Conservation (phyloP, 2,888 invertebrate species). For the Dryobotodes eremita region DNA sequence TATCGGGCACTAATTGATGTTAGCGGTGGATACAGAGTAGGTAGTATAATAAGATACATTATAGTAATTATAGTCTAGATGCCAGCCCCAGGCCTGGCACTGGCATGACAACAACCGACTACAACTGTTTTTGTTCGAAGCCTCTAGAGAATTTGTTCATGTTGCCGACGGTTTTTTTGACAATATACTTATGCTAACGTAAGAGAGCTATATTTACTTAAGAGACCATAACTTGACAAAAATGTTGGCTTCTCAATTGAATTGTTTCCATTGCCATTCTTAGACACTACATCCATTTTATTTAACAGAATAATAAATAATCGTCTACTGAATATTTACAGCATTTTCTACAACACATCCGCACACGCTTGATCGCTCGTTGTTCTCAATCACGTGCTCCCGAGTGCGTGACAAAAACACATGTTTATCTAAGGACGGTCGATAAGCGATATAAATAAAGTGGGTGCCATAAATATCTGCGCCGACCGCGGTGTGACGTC, state of each 20-base stretch:
- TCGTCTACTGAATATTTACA: neutral
- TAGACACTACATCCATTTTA: neutral
- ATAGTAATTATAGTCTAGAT: neutral
- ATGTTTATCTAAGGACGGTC: conserved; percentile 61
- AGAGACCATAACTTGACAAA: neutral
- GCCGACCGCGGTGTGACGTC: conserved; percentile 58
- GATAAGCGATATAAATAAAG: conserved; percentile 67
- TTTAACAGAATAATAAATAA: neutral
- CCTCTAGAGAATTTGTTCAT: neutral
- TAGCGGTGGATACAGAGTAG: neutral
- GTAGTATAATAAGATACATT: neutral
- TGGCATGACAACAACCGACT: conserved; percentile 2
- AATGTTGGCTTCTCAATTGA: neutral
- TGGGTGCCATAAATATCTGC: conserved; percentile 61
- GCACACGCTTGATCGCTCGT: neutral
- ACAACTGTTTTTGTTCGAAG: neutral
- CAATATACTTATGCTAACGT: neutral
- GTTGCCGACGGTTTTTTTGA: neutral
- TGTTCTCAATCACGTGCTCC: conserved; percentile 31
- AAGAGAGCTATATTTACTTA: neutral
- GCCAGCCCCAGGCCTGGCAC: neutral
- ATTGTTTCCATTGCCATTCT: neutral
- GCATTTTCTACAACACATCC: neutral
- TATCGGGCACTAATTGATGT: conserved; percentile 37
- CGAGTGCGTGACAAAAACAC: conserved; percentile 55